Conservation (phyloP, 35 echinoderm and acorn worm species). For the Anneissia japonica region DNA sequence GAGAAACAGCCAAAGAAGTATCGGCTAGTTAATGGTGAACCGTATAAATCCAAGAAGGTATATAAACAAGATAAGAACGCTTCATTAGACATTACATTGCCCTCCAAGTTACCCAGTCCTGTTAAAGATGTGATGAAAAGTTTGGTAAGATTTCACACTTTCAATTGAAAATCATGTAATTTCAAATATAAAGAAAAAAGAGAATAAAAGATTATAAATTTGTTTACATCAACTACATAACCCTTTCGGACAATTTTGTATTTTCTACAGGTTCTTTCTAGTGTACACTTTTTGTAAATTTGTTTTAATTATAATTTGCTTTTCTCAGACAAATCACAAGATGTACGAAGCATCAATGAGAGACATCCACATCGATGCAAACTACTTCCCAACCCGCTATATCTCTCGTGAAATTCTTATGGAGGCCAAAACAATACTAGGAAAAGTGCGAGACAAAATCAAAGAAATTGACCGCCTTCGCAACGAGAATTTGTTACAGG, state of each 20-base stretch:
- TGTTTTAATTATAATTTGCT: no score
- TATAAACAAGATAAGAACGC: neutral
- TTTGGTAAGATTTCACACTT: neutral
- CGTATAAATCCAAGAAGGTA: conserved; percentile 12
- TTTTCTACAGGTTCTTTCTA: no score
- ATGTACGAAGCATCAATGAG: neutral
- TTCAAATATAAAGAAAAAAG: no score
- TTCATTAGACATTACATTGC: neutral
- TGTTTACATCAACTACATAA: no score
- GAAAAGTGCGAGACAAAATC: neutral
- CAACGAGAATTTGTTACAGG: neutral
- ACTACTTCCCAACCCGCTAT: neutral
- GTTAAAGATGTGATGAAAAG: conserved; percentile 36
- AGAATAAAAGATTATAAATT: no score
- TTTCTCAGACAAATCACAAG: neutral
- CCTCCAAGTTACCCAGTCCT: conserved; percentile 50
- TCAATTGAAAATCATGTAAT: no score
- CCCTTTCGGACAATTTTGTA: no score
- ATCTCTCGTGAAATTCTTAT: neutral
- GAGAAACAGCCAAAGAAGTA: conserved; percentile 58
- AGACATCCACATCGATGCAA: neutral
- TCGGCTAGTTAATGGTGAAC: conserved; percentile 35
- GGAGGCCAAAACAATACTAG: neutral
- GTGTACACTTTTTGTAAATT: no score
- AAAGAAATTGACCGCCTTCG: neutral